Conservation (phyloP, 2,888 invertebrate species). For the Tachina lurida region DNA sequence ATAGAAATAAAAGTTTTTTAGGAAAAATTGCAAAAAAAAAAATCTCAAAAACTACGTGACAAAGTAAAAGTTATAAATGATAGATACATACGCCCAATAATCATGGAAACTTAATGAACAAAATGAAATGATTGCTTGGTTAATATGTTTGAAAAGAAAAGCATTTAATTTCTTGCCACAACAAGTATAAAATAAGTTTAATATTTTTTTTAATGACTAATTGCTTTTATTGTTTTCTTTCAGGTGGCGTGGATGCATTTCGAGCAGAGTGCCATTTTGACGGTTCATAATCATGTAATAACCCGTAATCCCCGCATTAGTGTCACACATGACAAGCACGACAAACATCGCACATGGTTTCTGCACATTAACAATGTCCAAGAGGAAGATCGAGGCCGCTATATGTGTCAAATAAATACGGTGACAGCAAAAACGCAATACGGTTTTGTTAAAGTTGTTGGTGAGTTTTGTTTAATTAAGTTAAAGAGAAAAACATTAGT, state of each 20-base stretch:
- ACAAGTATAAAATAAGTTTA: neutral
- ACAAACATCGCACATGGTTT: slow-evolving; percentile 93
- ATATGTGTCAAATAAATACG: slow-evolving; percentile 97
- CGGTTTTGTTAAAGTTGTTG: slow-evolving; percentile 95
- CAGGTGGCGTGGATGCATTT: slow-evolving; percentile 99
- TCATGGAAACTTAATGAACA: slow-evolving; percentile 48
- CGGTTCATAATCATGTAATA: slow-evolving; percentile 97
- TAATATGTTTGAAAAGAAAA: slow-evolving; percentile 8
- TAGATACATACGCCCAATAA: slow-evolving; percentile 20
- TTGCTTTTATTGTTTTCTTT: slow-evolving; percentile 32
- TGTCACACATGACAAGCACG: slow-evolving; percentile 94
- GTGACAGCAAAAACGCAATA: slow-evolving; percentile 96
- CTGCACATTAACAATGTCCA: slow-evolving; percentile 96
- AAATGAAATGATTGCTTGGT: slow-evolving; percentile 50
- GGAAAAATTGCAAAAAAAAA: slow-evolving; percentile 24
- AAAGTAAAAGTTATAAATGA: slow-evolving; percentile 39
- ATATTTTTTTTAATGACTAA: neutral
- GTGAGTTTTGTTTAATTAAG: slow-evolving; percentile 84
- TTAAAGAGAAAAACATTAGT: too few species aligned
- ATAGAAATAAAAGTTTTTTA: slow-evolving; percentile 50
- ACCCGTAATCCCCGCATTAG: slow-evolving; percentile 95
- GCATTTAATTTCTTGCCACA: neutral
- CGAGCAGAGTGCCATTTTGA: slow-evolving; percentile 95
- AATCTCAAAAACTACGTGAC: slow-evolving; percentile 47
- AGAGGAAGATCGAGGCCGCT: slow-evolving; percentile 94